A percentile compares a stretch with the other conserved stretches of the same genome.
phyloP scores from a whole-genome alignment of 2,113 vertebrate genomes.

The Phylloscopus whistleri region DNA sequence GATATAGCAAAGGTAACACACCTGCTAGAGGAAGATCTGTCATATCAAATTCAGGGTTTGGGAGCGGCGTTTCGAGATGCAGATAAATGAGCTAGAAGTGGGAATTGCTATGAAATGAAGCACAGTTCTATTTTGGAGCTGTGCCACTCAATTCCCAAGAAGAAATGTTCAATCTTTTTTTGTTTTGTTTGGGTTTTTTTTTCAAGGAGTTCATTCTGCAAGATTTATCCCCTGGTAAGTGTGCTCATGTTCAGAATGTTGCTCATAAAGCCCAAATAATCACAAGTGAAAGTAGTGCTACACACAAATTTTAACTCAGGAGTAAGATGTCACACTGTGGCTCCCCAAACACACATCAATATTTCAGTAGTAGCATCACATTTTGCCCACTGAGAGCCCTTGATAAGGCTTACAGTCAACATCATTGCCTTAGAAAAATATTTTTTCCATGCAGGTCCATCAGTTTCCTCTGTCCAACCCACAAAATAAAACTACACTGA shows the following conservation, averaged over 20 bases:
- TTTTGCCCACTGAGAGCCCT: not conserved
- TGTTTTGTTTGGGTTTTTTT: not conserved
- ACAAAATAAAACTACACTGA: not conserved
- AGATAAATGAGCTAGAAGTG: not conserved
- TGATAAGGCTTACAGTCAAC: not conserved
- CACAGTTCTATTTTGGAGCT: not conserved
- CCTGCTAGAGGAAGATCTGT: not conserved
- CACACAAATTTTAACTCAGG: not conserved
- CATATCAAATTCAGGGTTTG: not conserved
- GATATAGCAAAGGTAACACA: constrained; percentile 89
- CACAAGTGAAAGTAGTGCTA: not conserved
- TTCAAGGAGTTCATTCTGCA: not conserved
- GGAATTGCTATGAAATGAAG: not conserved
- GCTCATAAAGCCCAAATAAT: not conserved
- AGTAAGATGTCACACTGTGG: not conserved
- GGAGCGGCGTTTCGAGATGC: accelerated
- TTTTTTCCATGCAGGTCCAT: not conserved
- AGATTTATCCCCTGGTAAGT: not conserved
- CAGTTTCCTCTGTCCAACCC: not conserved
- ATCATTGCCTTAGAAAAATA: not conserved
- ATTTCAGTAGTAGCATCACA: not conserved
- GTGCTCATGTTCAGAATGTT: not conserved
- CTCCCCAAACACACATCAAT: not conserved
- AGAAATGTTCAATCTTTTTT: not conserved
- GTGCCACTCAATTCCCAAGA: not conserved